Evolutionary conservation across 2,888 invertebrate species (phyloP).

Genomic region (Rhagonycha lutea): DNA sequence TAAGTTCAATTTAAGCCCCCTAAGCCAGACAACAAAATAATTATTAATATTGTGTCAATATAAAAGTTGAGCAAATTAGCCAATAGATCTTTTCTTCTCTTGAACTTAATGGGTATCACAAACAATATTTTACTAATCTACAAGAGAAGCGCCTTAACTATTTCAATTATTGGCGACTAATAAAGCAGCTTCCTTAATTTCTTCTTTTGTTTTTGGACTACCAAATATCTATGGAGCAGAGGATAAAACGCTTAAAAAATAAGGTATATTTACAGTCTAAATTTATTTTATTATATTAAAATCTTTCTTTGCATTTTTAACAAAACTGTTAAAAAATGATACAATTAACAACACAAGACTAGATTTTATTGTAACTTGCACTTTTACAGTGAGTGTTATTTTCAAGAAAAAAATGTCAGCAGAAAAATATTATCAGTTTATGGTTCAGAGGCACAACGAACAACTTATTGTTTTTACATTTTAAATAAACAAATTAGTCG

Average conservation of each 20-base stretch:
- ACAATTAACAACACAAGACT: constrained; percentile 47
- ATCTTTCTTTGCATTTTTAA: constrained; percentile 23
- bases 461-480: not conserved
- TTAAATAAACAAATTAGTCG: not conserved
- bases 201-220: too few species aligned
- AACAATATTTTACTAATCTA: too few species aligned
- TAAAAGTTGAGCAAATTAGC: too few species aligned
- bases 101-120: too few species aligned
- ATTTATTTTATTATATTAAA: constrained; percentile 14
- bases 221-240: too few species aligned
- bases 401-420: constrained; percentile 1
- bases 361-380: constrained; percentile 46
- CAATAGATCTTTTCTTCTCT: too few species aligned
- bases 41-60: too few species aligned
- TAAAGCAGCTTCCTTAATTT: too few species aligned
- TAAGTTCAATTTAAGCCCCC: too few species aligned
- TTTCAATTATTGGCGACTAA: too few species aligned
- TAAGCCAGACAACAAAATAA: too few species aligned
- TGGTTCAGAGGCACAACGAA: not conserved
- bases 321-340: constrained; percentile 7
- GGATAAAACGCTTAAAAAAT: not conserved
- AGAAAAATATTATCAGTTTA: constrained; percentile 15
- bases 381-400: constrained; percentile 34
- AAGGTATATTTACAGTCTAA: not conserved
- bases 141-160: too few species aligned